These are phyloP conservation scores for Etia nguti DNA, from an alignment of 2,113 vertebrate species.

Conservation along the genomic window DNA sequence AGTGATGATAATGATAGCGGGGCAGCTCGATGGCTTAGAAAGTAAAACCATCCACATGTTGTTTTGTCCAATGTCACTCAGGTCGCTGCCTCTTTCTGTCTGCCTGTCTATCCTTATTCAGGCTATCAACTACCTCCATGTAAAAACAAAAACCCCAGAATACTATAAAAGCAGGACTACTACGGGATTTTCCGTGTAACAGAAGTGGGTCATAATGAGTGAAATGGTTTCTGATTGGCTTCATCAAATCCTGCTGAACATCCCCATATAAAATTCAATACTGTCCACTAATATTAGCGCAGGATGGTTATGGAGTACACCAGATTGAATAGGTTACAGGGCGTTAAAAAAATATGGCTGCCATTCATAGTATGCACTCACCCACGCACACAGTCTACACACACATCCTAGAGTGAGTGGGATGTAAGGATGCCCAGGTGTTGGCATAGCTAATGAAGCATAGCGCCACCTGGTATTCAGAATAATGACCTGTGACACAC, in stretches of 20 bases:
- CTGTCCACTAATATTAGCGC: constrained; percentile 40
- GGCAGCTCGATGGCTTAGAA: constrained; percentile 61
- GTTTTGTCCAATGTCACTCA: constrained; percentile 63
- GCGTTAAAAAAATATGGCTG: constrained; percentile 29
- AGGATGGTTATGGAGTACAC: constrained; percentile 3
- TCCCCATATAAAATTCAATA: constrained; percentile 18
- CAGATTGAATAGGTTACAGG: constrained; percentile 55
- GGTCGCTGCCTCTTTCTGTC: constrained; percentile 49
- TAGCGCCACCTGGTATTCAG: constrained; percentile 70
- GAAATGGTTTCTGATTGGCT: neutral
- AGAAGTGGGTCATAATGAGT: neutral
- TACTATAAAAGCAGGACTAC: neutral
- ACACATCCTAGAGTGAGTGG: constrained; percentile 42
- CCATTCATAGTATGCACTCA: constrained; percentile 24
- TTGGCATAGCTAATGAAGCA: constrained; percentile 75
- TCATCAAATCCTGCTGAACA: constrained; percentile 40
- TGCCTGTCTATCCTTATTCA: constrained; percentile 19
- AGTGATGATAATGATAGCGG: constrained; percentile 62
- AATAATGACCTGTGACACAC: constrained; percentile 77
- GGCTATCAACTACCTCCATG: neutral
- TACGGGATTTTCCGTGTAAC: neutral
- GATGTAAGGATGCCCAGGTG: constrained; percentile 73
- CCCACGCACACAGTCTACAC: constrained; percentile 30
- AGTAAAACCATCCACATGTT: constrained; percentile 64
- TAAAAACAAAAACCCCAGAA: neutral